Evolutionary conservation across 1,140 invertebrate genomes (phyloP), one percentile per base, ranked within the genome.

Genomic region (Drosophila sp.): DNA sequence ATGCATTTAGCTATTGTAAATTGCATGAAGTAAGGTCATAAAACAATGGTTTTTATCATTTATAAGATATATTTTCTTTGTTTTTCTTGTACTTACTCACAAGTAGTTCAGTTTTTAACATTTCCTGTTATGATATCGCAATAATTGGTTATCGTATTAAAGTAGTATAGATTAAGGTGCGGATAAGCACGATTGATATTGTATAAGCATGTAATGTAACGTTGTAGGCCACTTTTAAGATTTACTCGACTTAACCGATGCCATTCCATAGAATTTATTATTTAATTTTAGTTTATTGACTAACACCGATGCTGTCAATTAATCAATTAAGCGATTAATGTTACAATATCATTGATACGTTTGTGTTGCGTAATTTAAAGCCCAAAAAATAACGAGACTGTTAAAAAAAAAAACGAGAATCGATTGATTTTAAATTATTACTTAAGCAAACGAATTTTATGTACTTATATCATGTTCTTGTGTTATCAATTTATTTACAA

Each of bases 201-300:
- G 18, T 38, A 27, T 75, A 74, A 69, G 50, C 58, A 64, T 78
- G 57, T 71, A 78, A 78, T 76, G 27, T 72, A 72, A 70, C 16
- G 54, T 76, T 48, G 38, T 65, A 74, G 65, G 64, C 46, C 50
- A 63, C 62, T 58, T 51, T 38, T 18, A 38, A 56, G 58, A 70
- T 16, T 71, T 72, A 73, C 76, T 72, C 56, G 14, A 83, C 63
- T 63, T 73, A 84, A 80, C 70, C 80, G 80, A 84, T 84, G 80
- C 80, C 80, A 86, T 86, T 87, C 78, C 81, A 86, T 50, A 45
- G 51, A 45, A 75, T 58, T 48, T 78, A 32, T 71, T 67, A 27
- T 54, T 72, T 77, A 54, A 78, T 38, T 16, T 36, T 53, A 29
- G 58, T 29, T 62, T 41, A 46, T 32, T 18, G 18, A 58, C 14